These are phyloP conservation scores for Anastrepha ludens DNA, from an alignment of 1,140 invertebrate species.

Conservation along the genomic window DNA sequence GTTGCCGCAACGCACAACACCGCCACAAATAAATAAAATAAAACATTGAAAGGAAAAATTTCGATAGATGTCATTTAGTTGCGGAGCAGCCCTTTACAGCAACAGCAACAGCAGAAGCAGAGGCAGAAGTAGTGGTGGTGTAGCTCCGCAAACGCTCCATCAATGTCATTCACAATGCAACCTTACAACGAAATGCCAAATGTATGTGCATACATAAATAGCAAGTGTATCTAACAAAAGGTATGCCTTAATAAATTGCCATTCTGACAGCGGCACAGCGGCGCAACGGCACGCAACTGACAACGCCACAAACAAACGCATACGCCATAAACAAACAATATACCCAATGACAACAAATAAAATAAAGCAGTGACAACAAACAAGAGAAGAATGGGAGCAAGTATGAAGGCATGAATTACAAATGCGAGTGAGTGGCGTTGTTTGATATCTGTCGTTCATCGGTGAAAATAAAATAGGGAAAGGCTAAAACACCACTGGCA, in stretches of 20 bases:
- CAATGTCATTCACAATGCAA: constrained; percentile 31
- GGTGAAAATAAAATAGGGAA: constrained; percentile 8
- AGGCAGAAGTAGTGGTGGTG: neutral
- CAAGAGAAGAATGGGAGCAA: constrained; percentile 19
- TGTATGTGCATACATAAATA: neutral
- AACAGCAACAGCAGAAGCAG: neutral
- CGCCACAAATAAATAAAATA: neutral
- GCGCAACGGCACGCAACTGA: constrained; percentile 25
- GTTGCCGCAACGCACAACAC: neutral
- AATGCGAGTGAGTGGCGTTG: constrained; percentile 19
- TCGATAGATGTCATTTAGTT: neutral
- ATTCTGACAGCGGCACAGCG: constrained; percentile 49
- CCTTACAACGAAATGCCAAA: constrained; percentile 34
- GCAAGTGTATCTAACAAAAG: neutral
- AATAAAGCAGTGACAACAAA: constrained; percentile 41
- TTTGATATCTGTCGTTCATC: constrained; percentile 33
- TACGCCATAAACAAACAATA: neutral
- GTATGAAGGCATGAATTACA: constrained; percentile 24
- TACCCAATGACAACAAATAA: constrained; percentile 10
- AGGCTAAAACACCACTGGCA: neutral
- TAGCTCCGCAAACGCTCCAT: constrained; percentile 14
- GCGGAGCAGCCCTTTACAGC: neutral
- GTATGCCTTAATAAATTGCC: constrained; percentile 45
- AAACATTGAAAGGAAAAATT: neutral
- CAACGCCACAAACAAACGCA: neutral